Evolutionary conservation across 1,140 invertebrate genomes (phyloP).

Genomic region (Drosophila novamexicana): DNA sequence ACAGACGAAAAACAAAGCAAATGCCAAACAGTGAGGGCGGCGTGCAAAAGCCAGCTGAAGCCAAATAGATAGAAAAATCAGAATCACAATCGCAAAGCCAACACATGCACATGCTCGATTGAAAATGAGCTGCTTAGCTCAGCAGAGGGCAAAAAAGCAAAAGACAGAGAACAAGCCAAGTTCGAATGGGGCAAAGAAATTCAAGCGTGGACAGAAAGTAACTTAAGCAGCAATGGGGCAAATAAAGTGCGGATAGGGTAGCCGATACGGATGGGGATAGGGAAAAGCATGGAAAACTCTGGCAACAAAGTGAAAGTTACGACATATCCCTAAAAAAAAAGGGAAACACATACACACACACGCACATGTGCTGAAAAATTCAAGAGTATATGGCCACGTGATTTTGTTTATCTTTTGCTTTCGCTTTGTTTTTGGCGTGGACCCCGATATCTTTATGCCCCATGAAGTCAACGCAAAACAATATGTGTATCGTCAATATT

Average conservation of each 20-base stretch:
- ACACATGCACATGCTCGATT: constrained; percentile 51
- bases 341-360: constrained; percentile 25
- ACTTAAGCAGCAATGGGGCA: constrained; percentile 76
- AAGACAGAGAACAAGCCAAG: constrained; percentile 12
- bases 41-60: background rate
- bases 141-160: constrained; percentile 38
- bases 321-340: constrained; percentile 8
- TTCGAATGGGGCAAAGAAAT: constrained; percentile 54
- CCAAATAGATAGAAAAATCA: constrained; percentile 58
- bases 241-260: constrained; percentile 63
- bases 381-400: constrained; percentile 42
- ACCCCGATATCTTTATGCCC: constrained; percentile 67
- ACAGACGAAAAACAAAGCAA: constrained; percentile 62
- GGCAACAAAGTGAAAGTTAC: constrained; percentile 76
- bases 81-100: constrained; percentile 18
- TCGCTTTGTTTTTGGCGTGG: constrained; percentile 27
- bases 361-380: constrained; percentile 57
- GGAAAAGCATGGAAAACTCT: constrained; percentile 17
- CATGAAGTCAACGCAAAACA: constrained; percentile 59
- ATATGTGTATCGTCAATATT: constrained; percentile 77
- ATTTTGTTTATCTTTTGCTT: constrained; percentile 41
- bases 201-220: constrained; percentile 74
- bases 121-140: constrained; percentile 78
- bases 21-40: constrained; percentile 13
- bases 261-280: constrained; percentile 7